Base-by-base conservation (phyloP, 2,888 invertebrate genomes). In the Linnaemya vulpina region DNA sequence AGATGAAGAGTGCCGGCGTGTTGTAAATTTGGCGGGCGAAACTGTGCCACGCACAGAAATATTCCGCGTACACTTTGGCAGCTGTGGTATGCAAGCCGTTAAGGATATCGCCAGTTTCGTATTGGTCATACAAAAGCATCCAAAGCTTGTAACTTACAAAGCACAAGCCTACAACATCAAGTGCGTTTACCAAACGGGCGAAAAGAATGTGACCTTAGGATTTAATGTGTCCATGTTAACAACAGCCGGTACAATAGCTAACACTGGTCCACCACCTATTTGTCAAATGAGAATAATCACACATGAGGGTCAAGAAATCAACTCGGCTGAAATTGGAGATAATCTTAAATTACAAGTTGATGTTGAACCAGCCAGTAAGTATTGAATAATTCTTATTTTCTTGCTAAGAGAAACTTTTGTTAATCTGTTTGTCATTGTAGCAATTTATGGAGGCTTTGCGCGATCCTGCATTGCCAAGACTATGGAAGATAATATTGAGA, bases 141-240 rank as follows among this genome's bases (percentile, higher is more conserved):
- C 98, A 0, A 97, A 97, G 93, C 94, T 99, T 73, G 96, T 98
- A 70, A 99, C 98, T 0, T 97, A 97, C 91, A 97, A 97, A 90
- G 98, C 98, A 7, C 97, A 98, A 92, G 98, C 98, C 1, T 99
- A 98, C 93, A 97, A 98, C 92, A 97, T 99, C 87, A 97, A 97
- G 92, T 98, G 98, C 92, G 96, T 98, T 77, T 98, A 98, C 92
- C 97, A 98, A 92, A 98, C 97, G 0, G 98, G 97, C 84, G 97
- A 97, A 91, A 97, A 97, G 92, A 97, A 97, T 88, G 97, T 98
- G 0, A 97, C 97, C 0, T 93, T 98, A 49, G 98, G 98, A 55
- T 98, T 98, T 92, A 98, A 98, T 91, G 98, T 98, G 10, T 98
- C 98, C 11, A 98, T 98, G 98, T 92, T 98, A 87, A 98, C 98